Evolutionary conservation across 1,140 invertebrate species (phyloP).

Genomic region (Helicorthomorpha holstii): DNA sequence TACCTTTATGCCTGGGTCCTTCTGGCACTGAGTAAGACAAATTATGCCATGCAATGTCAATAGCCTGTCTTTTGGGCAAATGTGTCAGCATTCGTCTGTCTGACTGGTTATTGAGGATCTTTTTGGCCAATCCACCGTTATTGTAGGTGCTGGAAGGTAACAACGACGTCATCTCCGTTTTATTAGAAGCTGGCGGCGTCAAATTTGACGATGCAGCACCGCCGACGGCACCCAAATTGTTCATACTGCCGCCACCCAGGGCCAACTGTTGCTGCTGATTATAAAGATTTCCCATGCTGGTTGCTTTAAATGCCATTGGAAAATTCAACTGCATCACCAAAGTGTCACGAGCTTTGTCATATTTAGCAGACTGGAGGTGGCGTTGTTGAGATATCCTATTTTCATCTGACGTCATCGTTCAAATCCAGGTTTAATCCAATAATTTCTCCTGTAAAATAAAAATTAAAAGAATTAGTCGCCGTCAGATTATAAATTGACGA

Average conservation of each 20-base stretch:
- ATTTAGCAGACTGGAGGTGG: constrained; percentile 1
- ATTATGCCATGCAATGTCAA: constrained; percentile 71
- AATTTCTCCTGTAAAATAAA: too few species aligned
- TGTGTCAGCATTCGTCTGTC: constrained; percentile 39
- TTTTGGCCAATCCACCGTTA: constrained; percentile 4
- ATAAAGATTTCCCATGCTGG: background rate
- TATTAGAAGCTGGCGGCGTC: too few species aligned
- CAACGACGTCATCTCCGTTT: background rate
- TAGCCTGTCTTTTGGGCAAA: constrained; percentile 59
- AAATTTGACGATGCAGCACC: too few species aligned
- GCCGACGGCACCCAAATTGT: too few species aligned
- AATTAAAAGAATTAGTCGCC: too few species aligned
- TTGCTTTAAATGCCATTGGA: background rate
- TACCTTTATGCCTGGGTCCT: constrained; percentile 53
- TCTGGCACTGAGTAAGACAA: constrained; percentile 69
- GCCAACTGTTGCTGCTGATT: background rate
- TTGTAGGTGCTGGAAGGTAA: too few species aligned
- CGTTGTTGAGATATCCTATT: too few species aligned
- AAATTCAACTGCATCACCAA: background rate
- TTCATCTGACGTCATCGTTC: too few species aligned
- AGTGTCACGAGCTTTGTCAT: background rate
- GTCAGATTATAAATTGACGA: too few species aligned
- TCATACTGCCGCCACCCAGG: background rate
- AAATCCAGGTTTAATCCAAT: too few species aligned
- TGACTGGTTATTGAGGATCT: constrained; percentile 5